Evolutionary conservation across 2,797 vertebrate genomes (phyloP), one percentile per base, ranked within the genome.

Genomic region (Argya squamiceps): DNA sequence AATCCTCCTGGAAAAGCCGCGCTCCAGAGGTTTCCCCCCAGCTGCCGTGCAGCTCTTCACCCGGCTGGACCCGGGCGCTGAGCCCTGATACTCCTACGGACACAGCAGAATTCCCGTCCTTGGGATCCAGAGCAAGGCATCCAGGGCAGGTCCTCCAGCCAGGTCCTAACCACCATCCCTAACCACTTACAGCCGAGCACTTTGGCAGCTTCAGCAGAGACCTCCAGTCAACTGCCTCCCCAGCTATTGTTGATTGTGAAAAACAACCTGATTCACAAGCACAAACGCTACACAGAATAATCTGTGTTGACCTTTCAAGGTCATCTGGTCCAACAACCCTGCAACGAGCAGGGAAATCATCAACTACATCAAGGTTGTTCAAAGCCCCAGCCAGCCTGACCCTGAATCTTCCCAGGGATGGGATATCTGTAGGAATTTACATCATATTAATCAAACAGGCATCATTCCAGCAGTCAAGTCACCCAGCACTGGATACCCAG

Each of bases 41-140:
- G 9, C 34, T 0, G 10, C 7, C 4, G 0, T 1, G 34, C 0
- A 15, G 17, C 9, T 39, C 20, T 24, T 24, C 37, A n/a, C 5
- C 41, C 7, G 0, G 6, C 53, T 39, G 19, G 34, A 59, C 4
- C 6, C 15, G 19, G 68, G 49, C 22, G 55, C 68, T 22, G 69
- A 32, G 91, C 46, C 55, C 59, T 53, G 63, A 30, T 65, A 26
- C 39, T 69, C 85, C 67, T 32, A 56, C 19, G 1, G 4, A 49
- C 73, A n/a, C 59, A 8, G 49, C 32, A 30, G 2, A 13, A 34
- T 58, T 46, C 50, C 8, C 67, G 16, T 1, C 3, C 9, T 17
- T 6, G 34, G 37, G 12, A 68, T 55, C 50, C 4, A 15, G 12
- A 34, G 55, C 1, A 24, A n/a, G 15, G 16, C 27, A 52, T 8